Conservation (phyloP, 2,797 vertebrate species). For the Eupleurogrammus muticus region DNA sequence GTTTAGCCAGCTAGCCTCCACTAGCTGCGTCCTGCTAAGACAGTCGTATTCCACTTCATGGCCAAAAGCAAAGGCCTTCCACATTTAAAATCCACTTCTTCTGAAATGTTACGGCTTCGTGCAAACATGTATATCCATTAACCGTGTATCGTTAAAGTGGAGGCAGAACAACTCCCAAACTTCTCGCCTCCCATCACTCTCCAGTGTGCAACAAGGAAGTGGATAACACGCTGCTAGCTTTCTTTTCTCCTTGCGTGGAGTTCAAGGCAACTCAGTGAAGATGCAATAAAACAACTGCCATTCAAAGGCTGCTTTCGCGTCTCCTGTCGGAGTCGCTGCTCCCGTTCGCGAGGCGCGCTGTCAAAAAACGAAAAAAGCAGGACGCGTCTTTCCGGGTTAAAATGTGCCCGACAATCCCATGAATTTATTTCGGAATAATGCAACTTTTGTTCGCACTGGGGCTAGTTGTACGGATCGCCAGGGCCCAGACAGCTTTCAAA, state of each 20-base stretch:
- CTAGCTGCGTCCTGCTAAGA: slow-evolving; percentile 63
- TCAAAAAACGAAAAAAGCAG: neutral
- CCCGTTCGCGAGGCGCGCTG: neutral
- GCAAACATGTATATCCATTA: slow-evolving; percentile 30
- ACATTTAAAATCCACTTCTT: slow-evolving; percentile 32
- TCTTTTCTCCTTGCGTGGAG: slow-evolving; percentile 72
- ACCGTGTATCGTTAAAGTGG: slow-evolving; percentile 28
- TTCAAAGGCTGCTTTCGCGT: slow-evolving; percentile 30
- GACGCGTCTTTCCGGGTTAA: neutral
- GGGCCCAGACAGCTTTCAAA: slow-evolving; percentile 76
- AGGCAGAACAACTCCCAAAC: slow-evolving; percentile 62
- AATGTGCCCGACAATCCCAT: slow-evolving; percentile 4
- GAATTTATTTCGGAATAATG: slow-evolving; percentile 42
- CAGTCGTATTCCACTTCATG: slow-evolving; percentile 67
- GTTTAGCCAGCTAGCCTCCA: slow-evolving; percentile 67
- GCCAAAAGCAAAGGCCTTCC: slow-evolving; percentile 47
- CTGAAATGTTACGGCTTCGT: slow-evolving; percentile 9
- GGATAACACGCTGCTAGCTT: slow-evolving; percentile 67
- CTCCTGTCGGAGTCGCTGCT: neutral
- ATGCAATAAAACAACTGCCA: slow-evolving; percentile 62
- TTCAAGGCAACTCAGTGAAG: slow-evolving; percentile 71
- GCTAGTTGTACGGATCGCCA: slow-evolving; percentile 58
- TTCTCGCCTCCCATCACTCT: slow-evolving; percentile 78
- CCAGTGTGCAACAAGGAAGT: slow-evolving; percentile 84
- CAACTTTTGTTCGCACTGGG: slow-evolving; percentile 70